These are phyloP conservation scores for Caiman crocodilus DNA, from an alignment of 2,797 vertebrate genomes.

Conservation along the genomic window DNA sequence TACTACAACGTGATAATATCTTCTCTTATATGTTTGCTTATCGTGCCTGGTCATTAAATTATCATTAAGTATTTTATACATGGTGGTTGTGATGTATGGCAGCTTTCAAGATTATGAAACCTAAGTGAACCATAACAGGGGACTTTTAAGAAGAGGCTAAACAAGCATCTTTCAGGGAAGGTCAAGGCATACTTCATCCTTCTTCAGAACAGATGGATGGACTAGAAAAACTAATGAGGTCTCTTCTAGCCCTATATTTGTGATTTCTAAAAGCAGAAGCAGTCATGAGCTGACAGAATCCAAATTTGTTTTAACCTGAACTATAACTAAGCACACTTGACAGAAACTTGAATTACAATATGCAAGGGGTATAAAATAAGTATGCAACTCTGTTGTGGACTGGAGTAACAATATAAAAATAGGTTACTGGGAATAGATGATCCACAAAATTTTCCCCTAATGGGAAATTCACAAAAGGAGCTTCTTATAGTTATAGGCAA, in stretches of 20 bases:
- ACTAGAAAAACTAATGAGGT: background rate
- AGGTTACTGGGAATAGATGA: background rate
- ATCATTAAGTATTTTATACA: constrained; percentile 8
- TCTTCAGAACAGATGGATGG: background rate
- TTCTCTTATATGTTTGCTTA: background rate
- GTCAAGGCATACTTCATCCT: background rate
- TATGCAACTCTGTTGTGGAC: no score
- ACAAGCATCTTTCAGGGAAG: background rate
- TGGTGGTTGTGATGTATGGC: background rate
- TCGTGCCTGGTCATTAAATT: constrained; percentile 4
- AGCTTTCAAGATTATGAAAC: background rate
- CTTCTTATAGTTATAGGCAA: background rate
- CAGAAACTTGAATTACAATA: background rate
- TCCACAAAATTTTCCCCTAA: background rate
- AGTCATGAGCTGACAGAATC: background rate
- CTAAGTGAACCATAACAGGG: background rate
- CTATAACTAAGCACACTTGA: background rate
- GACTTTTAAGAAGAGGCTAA: background rate
- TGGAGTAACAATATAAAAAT: no score
- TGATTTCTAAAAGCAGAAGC: background rate
- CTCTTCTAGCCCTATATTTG: background rate
- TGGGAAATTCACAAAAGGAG: background rate
- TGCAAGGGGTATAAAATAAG: background rate
- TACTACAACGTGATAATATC: background rate
- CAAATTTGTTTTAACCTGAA: background rate